Evolutionary conservation across 2,888 invertebrate species (phyloP), one percentile per base, ranked within the genome.

Genomic region (Toxonevra muliebris): DNA sequence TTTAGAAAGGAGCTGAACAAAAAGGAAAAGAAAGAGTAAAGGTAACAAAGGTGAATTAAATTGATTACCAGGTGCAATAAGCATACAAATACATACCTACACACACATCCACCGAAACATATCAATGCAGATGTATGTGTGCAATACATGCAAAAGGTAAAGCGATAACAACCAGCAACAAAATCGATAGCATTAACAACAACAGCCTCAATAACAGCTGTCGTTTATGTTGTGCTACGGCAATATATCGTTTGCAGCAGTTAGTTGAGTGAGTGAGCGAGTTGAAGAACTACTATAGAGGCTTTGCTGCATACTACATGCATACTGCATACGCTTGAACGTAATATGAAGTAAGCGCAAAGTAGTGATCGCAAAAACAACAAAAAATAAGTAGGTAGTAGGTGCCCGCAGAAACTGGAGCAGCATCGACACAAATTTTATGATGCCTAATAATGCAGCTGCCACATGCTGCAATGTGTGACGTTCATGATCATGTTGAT

Each of bases 41-140:
- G n/a, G n/a, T n/a, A n/a, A n/a, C 43, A 52, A n/a, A 13, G 8
- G 61, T 20, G 76, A 30, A 30, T 7, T 75, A 77, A 80, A 77
- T 80, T 78, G 76, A 77, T 76, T 78, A 78, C 80, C 80, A 81
- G 80, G 81, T 81, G 80, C 81, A 81, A 80, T 70, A 62, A 76
- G 71, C 76, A 74, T 71, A 72, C 73, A 66, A 68, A 73, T 69
- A 70, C 66, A 69, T 62, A 70, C 66, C 69, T 62, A 65, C 42
- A 58, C 52, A 63, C 61, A 58, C 55, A 58, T 66, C 30, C 30
- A 30, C 30, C 30, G 30, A 30, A 30, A 30, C 30, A 30, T 30
- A 30, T 30, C 30, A 30, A 70, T 48, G 64, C 68, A 69, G 58
- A 61, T 64, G 60, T 62, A 58, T 41, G 52, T 66, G 50, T 11